Percentiles rank a stretch among this genome's conserved stretches.
Evolutionary conservation across 2,888 invertebrate species (phyloP).

Genomic region (Rugalucina vietnamica): DNA sequence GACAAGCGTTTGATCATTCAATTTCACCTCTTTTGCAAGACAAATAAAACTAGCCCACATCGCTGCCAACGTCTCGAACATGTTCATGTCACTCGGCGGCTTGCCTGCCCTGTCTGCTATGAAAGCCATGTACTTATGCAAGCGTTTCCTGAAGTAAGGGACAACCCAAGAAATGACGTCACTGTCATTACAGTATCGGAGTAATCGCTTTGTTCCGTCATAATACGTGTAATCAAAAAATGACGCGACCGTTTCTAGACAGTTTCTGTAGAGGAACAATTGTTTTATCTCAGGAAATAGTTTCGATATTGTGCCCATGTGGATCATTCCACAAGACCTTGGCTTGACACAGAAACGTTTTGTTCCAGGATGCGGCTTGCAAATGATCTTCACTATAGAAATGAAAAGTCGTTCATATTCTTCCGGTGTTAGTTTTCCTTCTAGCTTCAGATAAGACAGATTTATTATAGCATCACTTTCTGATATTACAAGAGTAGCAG

Average conservation of each 20-base stretch:
- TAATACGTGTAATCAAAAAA: neutral
- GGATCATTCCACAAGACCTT: neutral
- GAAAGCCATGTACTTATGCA: slow-evolving; percentile 25
- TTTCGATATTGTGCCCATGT: neutral
- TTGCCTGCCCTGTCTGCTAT: slow-evolving; percentile 7
- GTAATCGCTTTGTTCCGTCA: slow-evolving; percentile 9
- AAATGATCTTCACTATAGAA: neutral
- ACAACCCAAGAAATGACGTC: slow-evolving; percentile 37
- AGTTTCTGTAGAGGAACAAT: neutral
- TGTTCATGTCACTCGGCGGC: slow-evolving; percentile 18
- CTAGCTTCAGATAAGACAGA: neutral
- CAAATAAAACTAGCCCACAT: slow-evolving; percentile 44
- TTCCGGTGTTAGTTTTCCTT: neutral
- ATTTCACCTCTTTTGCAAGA: slow-evolving; percentile 24
- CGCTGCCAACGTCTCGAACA: slow-evolving; percentile 49
- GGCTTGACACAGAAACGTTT: neutral
- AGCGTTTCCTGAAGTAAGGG: slow-evolving; percentile 38
- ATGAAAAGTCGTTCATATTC: neutral
- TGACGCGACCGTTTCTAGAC: neutral
- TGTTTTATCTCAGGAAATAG: neutral
- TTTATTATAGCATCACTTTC: neutral
- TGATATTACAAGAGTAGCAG: neutral
- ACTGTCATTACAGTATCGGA: slow-evolving; percentile 3
- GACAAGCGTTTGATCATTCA: slow-evolving; percentile 8
- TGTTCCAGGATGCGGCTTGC: neutral